Evolutionary conservation across 2,797 vertebrate genomes (phyloP).

Genomic region (Lagodon rhomboides): DNA sequence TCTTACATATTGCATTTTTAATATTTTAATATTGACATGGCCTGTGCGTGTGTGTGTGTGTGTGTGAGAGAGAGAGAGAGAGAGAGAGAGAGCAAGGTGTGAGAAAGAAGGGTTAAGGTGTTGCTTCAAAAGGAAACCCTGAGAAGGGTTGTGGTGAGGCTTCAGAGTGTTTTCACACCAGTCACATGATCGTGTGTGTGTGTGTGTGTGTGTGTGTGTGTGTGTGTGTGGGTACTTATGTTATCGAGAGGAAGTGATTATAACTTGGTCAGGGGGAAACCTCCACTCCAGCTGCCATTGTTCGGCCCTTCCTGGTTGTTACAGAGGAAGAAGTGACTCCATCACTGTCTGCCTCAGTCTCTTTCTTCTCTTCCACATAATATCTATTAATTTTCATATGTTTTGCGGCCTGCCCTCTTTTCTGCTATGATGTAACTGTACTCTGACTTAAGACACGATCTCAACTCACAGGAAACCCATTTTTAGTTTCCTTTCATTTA

Average conservation of each 20-base stretch:
- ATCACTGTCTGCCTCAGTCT: slow-evolving; percentile 15
- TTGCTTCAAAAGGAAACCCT: slow-evolving; percentile 28
- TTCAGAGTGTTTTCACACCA: slow-evolving; percentile 38
- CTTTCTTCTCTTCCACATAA: slow-evolving; percentile 1
- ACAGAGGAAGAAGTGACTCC: slow-evolving; percentile 46
- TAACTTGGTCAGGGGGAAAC: slow-evolving; percentile 49
- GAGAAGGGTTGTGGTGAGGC: not conserved
- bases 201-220: slow-evolving; percentile 1
- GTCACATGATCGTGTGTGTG: slow-evolving; percentile 14
- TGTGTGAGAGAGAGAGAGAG: not conserved
- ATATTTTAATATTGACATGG: no score
- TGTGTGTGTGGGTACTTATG: not conserved
- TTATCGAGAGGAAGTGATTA: slow-evolving; percentile 57
- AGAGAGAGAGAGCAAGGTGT: slow-evolving; percentile 17
- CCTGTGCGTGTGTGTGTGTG: not conserved
- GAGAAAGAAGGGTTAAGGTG: slow-evolving; percentile 8
- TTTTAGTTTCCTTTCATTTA: not conserved
- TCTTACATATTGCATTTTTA: no score
- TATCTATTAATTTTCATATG: not conserved
- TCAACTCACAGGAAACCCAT: not conserved
- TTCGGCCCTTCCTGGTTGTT: slow-evolving; percentile 66
- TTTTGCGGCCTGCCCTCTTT: not conserved
- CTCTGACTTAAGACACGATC: not conserved
- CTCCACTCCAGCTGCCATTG: slow-evolving; percentile 62
- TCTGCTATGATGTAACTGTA: no score